Base-by-base conservation (phyloP, 2,797 vertebrate genomes). In the Meda fulgida region DNA sequence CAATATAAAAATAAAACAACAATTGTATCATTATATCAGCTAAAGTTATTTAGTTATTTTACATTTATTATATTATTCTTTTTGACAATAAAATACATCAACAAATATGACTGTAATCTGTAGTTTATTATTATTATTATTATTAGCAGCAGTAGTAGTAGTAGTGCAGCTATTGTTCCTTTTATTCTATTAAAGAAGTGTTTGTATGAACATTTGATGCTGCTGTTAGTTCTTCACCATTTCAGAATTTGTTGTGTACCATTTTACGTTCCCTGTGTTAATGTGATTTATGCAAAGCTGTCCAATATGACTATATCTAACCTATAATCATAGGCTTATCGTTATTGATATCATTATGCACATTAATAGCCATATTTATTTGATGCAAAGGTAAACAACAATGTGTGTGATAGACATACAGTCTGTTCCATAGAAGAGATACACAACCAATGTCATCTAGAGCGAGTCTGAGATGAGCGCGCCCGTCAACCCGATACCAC, bases 401-500 rank as follows among this genome's bases (percentile, higher is more conserved):
- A n/a, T 60, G 13, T 63, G 58, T 63, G n/a, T 13, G 58, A 16
- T 16, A 63, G 26, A 29, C 60, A 29, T 29, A 14, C 6, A 10
- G 13, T 29, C 26, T 16, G 14, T 16, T 16, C 60, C 26, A 63
- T 29, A 60, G n/a, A 63, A 7, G 10, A 70, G 13, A n/a, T n/a
- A 34, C 7, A 34, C 38, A 40, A n/a, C 13, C 21, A 21, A 53
- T 8, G 6, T 19, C 19, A 53, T n/a, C 97, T 48, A 99, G 83
- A 98, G 98, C 91, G 95, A 95, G 55, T 97, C 97, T 48, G 46
- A 48, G 13, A 48, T 16, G 77, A 94, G 94, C 89, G 92, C 96
- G 46, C 93, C 96, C 1, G 95, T 95, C 1, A 91, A 92, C 23
- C 95, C 96, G 9, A 94, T 99, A 81, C 98, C 98, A 4, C 91